Evolutionary conservation across 2,113 vertebrate species (phyloP).

Genomic region (Bufo bufo): DNA sequence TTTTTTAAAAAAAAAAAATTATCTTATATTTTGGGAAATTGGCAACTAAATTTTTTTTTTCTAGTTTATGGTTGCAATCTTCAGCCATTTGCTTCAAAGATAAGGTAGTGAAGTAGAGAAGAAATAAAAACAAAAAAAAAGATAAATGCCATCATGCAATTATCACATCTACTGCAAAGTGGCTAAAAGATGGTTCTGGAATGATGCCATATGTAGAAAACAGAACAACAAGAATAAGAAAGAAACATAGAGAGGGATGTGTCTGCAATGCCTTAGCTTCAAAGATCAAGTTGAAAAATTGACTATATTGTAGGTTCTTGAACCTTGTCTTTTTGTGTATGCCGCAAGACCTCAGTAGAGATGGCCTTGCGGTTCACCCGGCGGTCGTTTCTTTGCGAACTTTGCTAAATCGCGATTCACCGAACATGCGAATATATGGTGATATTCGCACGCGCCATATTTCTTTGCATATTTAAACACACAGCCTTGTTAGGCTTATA

Average conservation of each 20-base stretch:
- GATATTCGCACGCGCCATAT: no score
- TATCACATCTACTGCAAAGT: slow-evolving; percentile 69
- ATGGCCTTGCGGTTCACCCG: no score
- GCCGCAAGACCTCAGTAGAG: neutral
- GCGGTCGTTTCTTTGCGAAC: no score
- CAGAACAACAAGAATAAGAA: neutral
- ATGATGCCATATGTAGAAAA: slow-evolving; percentile 58
- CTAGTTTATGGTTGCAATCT: slow-evolving; percentile 64
- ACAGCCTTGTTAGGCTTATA: no score
- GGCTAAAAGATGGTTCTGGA: slow-evolving; percentile 62
- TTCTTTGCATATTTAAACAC: no score
- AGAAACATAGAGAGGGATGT: slow-evolving; percentile 35
- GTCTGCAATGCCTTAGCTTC: neutral
- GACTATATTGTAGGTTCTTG: no score
- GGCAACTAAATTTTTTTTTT: slow-evolving; percentile 54
- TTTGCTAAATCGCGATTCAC: no score
- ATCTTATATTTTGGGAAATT: slow-evolving; percentile 65
- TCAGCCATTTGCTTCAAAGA: slow-evolving; percentile 65
- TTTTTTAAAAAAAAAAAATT: no score
- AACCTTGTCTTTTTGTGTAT: no score
- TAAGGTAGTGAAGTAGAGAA: slow-evolving; percentile 68
- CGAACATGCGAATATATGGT: no score
- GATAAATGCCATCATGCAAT: slow-evolving; percentile 68
- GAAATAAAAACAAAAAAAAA: slow-evolving; percentile 64
- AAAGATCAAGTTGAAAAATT: neutral